Base-by-base conservation (phyloP, 2,797 vertebrate species). In the Phalloptychus januarius region DNA sequence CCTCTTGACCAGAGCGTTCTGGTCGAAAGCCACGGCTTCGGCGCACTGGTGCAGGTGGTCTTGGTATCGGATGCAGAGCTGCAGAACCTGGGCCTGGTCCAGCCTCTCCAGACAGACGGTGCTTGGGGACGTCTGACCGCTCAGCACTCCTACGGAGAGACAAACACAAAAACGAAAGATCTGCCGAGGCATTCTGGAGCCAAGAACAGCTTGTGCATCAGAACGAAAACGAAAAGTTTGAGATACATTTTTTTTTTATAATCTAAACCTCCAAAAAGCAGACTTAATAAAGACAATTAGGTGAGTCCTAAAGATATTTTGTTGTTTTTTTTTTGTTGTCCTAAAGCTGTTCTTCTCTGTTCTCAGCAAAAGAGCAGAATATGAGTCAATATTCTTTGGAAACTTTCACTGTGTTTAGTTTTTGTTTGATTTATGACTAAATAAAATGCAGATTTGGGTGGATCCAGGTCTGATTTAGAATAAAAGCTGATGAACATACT, bases 1-100 rank as follows among this genome's bases (percentile, higher is more conserved):
- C 18, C 97, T 94, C 63, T 98, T 98, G 78, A 98, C 97, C 15
- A 99, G 94, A 0, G 97, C 98, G 0, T 99, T 99, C 95, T 99
- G 98, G 90, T 99, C 98, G 7, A 99, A 99, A 82, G 98, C 96
- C 45, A 99, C 98, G 0, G 98, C 98, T 91, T 99, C 98, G 0
- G 97, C 98, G 3, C 98, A 99, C 93, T 99, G 98, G 74, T 99
- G 98, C 0, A 99, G 96, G 76, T 99, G 98, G 38, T 98, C 97
- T 86, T 99, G 98, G 89, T 99, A 99, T 0, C 98, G 96, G 28
- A 97, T 85, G 63, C 98, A 99, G 45, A 99, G 95, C 91, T 99
- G 98, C 77, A 99, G 92, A 79, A 99, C 97, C 91, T 99, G 97
- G 81, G 96, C 94, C 0, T 97, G 93, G 70, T 99, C 98, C 90